Conservation (phyloP, 1,140 invertebrate species). For the Papilio glaucus region DNA sequence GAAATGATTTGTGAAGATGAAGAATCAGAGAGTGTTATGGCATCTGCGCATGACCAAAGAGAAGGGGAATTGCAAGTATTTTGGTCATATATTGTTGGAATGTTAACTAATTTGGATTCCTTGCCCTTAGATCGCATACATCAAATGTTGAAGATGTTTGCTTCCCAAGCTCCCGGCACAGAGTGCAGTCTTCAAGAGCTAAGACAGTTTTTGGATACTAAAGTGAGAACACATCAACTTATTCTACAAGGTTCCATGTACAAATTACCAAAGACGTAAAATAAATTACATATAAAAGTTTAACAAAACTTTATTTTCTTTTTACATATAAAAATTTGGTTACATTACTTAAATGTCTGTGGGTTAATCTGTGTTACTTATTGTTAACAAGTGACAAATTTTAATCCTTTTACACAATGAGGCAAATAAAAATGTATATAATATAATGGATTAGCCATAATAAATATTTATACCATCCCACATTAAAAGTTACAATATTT, state of each 20-base stretch:
- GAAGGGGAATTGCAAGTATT: constrained; percentile 97
- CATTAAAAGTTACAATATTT: constrained; percentile 61
- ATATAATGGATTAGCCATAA: constrained; percentile 56
- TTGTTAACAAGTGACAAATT: constrained; percentile 59
- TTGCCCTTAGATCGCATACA: constrained; percentile 97
- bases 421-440: constrained; percentile 49
- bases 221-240: constrained; percentile 95
- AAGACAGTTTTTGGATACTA: constrained; percentile 94
- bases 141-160: constrained; percentile 98
- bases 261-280: constrained; percentile 89
- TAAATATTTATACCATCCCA: constrained; percentile 61
- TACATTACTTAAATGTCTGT: constrained; percentile 69
- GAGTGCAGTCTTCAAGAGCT: constrained; percentile 95
- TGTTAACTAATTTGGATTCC: constrained; percentile 97
- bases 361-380: constrained; percentile 64
- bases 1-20: constrained; percentile 94
- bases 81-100: constrained; percentile 98
- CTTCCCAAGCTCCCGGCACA: constrained; percentile 92
- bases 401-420: constrained; percentile 51
- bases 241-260: constrained; percentile 94
- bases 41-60: constrained; percentile 95
- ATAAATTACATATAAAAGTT: constrained; percentile 53
- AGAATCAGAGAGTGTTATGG: constrained; percentile 96
- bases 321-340: constrained; percentile 76
- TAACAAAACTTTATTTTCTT: constrained; percentile 73